Evolutionary conservation across 2,888 invertebrate species (phyloP), one percentile per base, ranked within the genome.

Genomic region (Orthosia incerta): DNA sequence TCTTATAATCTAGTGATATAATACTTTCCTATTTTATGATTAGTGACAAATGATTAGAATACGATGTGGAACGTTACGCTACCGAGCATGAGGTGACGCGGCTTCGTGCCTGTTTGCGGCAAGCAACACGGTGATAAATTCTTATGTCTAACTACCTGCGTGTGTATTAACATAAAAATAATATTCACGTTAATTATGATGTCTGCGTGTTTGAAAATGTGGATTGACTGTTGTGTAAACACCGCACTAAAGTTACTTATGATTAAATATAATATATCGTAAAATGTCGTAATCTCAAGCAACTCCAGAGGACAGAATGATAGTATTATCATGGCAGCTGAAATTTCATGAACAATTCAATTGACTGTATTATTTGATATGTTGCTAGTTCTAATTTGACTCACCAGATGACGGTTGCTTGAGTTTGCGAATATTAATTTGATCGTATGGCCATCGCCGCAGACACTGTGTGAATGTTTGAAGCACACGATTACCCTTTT

Each of bases 1-100:
- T 85, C 68, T 80, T 87, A 71, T 81, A 81, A 74, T 81, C 66
- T 83, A 86, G 86, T 80, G 74, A 82, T 87, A 69, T 48, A 76
- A 79, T 79, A 82, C 64, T 80, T 81, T 87, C 76, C 83, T 87
- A 84, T 87, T 80, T 83, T 85, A 81, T 77, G 66, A 85, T 87
- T 85, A 85, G 78, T 75, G 71, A 79, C 83, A 72, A 80, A 76
- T 67, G 55, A 59, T 80, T 80, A 46, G 56, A 55, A 56, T 74
- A 73, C 57, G 48, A 26, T 63, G 50, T 73, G 73, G 60, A 79
- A 71, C 56, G 63, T 67, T 75, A 69, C n/a, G 50, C 63, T 51
- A 55, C 20, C 56, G 55, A 63, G 62, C 62, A 62, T 20, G 60
- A 59, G 70, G 51, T 70, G 74, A 67, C 45, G 68, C 48, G 71